phyloP scores from a whole-genome alignment of 1,140 invertebrate species.

The Chrysomallon squamiferum region DNA sequence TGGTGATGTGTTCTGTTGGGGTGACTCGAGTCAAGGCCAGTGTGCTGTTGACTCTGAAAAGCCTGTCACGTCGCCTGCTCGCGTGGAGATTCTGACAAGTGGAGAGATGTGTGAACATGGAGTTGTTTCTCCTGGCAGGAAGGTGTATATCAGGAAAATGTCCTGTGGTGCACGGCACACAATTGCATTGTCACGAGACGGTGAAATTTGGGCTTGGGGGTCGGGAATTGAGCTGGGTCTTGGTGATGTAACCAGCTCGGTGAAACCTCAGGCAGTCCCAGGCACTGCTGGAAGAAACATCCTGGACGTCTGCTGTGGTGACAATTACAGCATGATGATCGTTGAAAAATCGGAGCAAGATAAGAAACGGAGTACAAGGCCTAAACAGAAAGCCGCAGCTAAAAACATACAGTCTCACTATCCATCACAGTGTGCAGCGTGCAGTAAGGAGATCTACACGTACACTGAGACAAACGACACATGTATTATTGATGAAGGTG shows the following conservation, averaged over 20 bases:
- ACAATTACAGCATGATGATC: constrained; percentile 73
- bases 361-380: constrained; percentile 68
- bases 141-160: constrained; percentile 63
- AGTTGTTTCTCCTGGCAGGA: constrained; percentile 14
- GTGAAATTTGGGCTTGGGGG: constrained; percentile 78
- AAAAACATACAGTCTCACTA: constrained; percentile 67
- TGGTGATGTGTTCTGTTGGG: constrained; percentile 58
- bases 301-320: constrained; percentile 70
- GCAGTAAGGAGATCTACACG: constrained; percentile 61
- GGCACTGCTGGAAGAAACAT: constrained; percentile 75
- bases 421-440: constrained; percentile 43
- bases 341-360: constrained; percentile 70
- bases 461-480: constrained; percentile 74
- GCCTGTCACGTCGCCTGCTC: constrained; percentile 35
- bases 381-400: constrained; percentile 71
- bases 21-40: constrained; percentile 48
- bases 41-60: constrained; percentile 46
- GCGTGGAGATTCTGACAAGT: constrained; percentile 28
- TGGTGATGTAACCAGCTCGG: constrained; percentile 47
- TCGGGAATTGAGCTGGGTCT: constrained; percentile 75
- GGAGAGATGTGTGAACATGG: constrained; percentile 46
- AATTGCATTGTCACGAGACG: constrained; percentile 85
- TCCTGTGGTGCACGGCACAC: constrained; percentile 84
- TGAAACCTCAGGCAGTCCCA: constrained; percentile 70
- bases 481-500: constrained; percentile 68